phyloP scores from a whole-genome alignment of 2,888 invertebrate species.

The Polyommatus iphigenia region DNA sequence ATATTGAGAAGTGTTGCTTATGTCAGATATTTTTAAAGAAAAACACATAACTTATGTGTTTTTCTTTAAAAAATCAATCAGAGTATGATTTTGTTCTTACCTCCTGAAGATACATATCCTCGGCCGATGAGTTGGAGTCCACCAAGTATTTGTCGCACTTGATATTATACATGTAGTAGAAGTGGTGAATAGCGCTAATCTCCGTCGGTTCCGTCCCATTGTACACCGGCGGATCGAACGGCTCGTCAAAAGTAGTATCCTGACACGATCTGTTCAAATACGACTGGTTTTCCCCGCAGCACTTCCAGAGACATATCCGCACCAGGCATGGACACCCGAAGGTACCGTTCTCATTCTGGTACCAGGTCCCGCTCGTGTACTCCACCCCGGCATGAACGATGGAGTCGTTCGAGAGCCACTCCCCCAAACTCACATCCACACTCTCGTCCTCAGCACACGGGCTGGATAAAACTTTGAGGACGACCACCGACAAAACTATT shows the following conservation, averaged over 20 bases:
- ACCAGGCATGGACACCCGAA: slow-evolving; percentile 68
- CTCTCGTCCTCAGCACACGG: slow-evolving; percentile 60
- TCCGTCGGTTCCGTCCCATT: slow-evolving; percentile 50
- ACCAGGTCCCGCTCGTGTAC: slow-evolving; percentile 57
- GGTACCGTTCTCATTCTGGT: slow-evolving; percentile 49
- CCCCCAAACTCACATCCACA: slow-evolving; percentile 61
- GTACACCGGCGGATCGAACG: slow-evolving; percentile 63
- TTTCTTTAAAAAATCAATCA: background rate
- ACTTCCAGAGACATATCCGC: slow-evolving; percentile 63
- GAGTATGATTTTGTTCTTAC: slow-evolving; percentile 45
- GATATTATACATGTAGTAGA: slow-evolving; percentile 58
- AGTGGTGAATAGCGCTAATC: slow-evolving; percentile 53
- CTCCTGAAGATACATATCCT: slow-evolving; percentile 64
- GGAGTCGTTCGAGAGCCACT: slow-evolving; percentile 53
- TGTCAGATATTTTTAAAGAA: no score
- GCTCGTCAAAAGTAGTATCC: slow-evolving; percentile 50
- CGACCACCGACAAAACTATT: slow-evolving; percentile 42
- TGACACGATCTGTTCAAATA: slow-evolving; percentile 51
- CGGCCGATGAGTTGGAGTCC: slow-evolving; percentile 47
- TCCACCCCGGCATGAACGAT: slow-evolving; percentile 57
- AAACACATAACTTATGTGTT: no score
- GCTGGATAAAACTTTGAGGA: slow-evolving; percentile 36
- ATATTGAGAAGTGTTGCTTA: no score
- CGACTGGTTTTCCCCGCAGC: slow-evolving; percentile 54
- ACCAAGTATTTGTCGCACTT: slow-evolving; percentile 61